Conservation (phyloP, 2,113 vertebrate species). For the Melanotaenia duboulayi region DNA sequence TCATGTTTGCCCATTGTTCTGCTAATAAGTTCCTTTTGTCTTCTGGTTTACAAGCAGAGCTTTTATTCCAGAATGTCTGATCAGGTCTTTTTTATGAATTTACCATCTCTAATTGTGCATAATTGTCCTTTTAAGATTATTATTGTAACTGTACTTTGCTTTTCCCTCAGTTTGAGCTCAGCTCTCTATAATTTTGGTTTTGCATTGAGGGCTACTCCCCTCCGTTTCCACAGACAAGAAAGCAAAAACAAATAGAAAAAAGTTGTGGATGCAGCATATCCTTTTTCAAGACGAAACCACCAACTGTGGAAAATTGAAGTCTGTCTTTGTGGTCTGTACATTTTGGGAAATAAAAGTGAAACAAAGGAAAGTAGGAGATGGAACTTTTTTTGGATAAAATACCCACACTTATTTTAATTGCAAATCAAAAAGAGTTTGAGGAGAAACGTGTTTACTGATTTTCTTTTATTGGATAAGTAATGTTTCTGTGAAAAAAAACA, state of each 20-base stretch:
- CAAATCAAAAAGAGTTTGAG: neutral
- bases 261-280: slow-evolving; percentile 46
- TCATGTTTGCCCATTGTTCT: neutral
- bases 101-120: slow-evolving; percentile 2
- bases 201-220: slow-evolving; percentile 42
- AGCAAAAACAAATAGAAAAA: slow-evolving; percentile 19
- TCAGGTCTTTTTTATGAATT: neutral
- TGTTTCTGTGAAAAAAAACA: neutral
- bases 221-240: slow-evolving; percentile 43
- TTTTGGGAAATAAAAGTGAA: slow-evolving; percentile 44
- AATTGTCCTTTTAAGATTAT: slow-evolving; percentile 24
- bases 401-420: neutral
- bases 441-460: neutral
- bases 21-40: neutral
- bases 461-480: neutral
- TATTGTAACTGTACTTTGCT: slow-evolving; percentile 7
- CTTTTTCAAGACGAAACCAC: slow-evolving; percentile 46
- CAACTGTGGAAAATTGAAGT: slow-evolving; percentile 59
- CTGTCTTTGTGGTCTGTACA: slow-evolving; percentile 48
- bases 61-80: neutral
- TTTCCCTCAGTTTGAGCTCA: slow-evolving; percentile 14
- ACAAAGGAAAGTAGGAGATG: slow-evolving; percentile 45
- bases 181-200: slow-evolving; percentile 76
- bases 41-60: neutral
- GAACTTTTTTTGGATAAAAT: neutral